phyloP scores from a whole-genome alignment of 2,797 vertebrate species.

The Xiphorhynchus erythropygius region DNA sequence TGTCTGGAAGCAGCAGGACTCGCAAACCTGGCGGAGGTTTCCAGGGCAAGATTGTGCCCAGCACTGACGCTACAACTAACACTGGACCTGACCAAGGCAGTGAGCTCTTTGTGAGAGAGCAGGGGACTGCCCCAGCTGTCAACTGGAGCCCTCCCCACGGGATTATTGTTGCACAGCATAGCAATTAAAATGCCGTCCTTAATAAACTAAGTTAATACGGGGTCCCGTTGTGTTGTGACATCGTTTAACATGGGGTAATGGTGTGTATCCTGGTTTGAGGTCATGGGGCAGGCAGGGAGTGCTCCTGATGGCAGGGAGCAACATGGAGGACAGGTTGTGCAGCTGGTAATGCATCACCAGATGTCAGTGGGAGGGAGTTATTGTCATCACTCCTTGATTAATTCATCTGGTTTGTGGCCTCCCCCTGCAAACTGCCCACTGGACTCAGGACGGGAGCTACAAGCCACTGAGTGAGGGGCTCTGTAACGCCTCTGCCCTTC shows the following conservation, averaged over 20 bases:
- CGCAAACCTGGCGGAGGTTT: background rate
- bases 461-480: background rate
- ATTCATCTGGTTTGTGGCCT: background rate
- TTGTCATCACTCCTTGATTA: background rate
- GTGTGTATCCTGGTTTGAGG: background rate
- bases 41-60: background rate
- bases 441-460: background rate
- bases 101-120: background rate
- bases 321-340: background rate
- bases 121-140: background rate
- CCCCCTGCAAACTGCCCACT: background rate
- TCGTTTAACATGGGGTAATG: background rate
- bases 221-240: background rate
- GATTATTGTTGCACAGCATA: background rate
- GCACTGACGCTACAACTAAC: background rate
- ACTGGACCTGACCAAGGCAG: background rate
- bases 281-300: background rate
- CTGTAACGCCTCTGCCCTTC: background rate
- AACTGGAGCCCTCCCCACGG: background rate
- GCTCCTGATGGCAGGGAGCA: background rate
- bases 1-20: background rate
- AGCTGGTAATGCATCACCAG: background rate
- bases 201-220: slow-evolving; percentile 72
- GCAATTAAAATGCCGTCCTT: slow-evolving; percentile 42
- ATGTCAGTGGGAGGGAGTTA: background rate